phyloP scores from a whole-genome alignment of 2,797 vertebrate genomes.

The Cyprinodon diabolis region DNA sequence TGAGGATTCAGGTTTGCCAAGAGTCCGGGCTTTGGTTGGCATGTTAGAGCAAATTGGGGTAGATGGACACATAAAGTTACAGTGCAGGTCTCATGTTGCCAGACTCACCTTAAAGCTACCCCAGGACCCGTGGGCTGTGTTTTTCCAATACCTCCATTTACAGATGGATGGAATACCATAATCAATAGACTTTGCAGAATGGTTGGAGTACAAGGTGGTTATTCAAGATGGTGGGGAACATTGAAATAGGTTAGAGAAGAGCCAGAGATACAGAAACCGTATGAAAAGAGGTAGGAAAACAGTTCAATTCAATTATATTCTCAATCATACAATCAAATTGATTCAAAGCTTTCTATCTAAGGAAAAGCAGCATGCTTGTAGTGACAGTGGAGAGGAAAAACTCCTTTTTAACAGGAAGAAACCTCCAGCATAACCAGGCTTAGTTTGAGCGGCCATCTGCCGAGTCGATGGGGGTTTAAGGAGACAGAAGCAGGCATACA shows the following conservation, averaged over 20 bases:
- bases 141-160: not conserved
- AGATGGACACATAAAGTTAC: not conserved
- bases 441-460: no score
- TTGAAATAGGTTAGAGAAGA: not conserved
- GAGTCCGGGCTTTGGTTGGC: not conserved
- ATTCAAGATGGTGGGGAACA: not conserved
- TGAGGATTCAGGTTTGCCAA: conserved; percentile 3
- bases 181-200: not conserved
- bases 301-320: no score
- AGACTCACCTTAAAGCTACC: not conserved
- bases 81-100: conserved; percentile 4
- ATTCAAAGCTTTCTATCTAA: no score
- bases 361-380: no score
- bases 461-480: no score
- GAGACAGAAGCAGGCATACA: no score
- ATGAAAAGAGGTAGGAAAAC: not conserved
- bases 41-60: conserved; percentile 2
- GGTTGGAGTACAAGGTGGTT: not conserved
- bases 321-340: no score
- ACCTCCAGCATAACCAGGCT: no score
- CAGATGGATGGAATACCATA: not conserved
- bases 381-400: no score
- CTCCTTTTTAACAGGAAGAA: no score
- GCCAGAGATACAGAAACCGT: not conserved
- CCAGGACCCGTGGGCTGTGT: not conserved